phyloP scores from a whole-genome alignment of 2,797 vertebrate genomes.

The Triplophysa yarkandensis region DNA sequence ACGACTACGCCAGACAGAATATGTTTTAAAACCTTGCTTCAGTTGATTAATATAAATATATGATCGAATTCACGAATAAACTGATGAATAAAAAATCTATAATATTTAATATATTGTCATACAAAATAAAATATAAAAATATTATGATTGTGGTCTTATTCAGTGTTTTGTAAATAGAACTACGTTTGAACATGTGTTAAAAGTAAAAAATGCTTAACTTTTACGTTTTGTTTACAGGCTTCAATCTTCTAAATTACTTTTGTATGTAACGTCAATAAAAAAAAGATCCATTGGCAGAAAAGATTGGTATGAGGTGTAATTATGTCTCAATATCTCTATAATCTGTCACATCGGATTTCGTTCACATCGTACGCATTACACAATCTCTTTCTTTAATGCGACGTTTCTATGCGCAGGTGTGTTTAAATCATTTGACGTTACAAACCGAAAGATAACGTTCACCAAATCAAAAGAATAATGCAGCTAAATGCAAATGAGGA shows the following conservation, averaged over 20 bases:
- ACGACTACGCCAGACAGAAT: background rate
- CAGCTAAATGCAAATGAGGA: conserved; percentile 33
- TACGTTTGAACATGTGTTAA: too few species aligned
- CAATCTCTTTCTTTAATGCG: conserved; percentile 3
- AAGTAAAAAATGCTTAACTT: too few species aligned
- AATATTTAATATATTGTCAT: too few species aligned
- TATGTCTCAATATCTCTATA: background rate
- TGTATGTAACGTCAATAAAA: background rate
- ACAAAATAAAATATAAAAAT: too few species aligned
- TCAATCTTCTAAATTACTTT: too few species aligned
- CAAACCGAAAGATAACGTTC: background rate
- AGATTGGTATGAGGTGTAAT: background rate
- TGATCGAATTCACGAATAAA: background rate
- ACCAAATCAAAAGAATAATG: conserved; percentile 1
- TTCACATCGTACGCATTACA: background rate
- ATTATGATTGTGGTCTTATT: too few species aligned
- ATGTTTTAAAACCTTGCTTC: background rate
- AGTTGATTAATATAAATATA: background rate
- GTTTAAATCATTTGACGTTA: conserved; percentile 6
- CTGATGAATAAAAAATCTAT: background rate
- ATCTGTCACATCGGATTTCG: background rate
- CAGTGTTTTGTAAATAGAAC: too few species aligned
- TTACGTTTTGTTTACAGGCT: too few species aligned
- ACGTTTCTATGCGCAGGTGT: background rate
- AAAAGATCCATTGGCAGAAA: background rate